phyloP scores from a whole-genome alignment of 1,140 invertebrate species.

The Drosophila watanabei region DNA sequence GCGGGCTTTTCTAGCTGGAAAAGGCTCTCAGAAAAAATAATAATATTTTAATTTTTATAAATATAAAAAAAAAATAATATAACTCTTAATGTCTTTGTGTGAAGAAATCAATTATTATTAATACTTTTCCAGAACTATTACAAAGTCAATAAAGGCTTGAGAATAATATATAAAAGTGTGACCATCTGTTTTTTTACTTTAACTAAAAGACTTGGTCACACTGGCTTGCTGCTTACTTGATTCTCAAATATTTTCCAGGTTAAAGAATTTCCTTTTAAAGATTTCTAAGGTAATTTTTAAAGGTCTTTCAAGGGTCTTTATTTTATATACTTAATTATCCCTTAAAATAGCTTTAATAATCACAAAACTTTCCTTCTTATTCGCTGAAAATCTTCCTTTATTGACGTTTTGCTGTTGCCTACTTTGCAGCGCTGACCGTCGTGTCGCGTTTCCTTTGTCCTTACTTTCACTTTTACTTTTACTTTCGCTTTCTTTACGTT shows the following conservation, averaged over 20 bases:
- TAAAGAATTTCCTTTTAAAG: neutral
- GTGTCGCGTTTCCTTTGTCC: neutral
- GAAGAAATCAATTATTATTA: too few species aligned
- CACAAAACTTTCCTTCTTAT: neutral
- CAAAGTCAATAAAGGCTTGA: too few species aligned
- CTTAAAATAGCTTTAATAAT: neutral
- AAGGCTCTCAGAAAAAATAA: neutral
- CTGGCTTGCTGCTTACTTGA: neutral
- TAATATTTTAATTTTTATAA: neutral
- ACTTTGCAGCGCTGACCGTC: conserved; percentile 13
- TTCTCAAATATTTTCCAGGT: neutral
- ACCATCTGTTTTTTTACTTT: neutral
- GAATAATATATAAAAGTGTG: neutral
- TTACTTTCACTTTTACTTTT: conserved; percentile 5
- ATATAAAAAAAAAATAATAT: too few species aligned
- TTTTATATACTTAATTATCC: neutral
- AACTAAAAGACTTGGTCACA: neutral
- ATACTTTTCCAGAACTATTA: too few species aligned
- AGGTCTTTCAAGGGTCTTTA: neutral
- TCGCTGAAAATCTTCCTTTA: neutral
- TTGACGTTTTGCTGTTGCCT: conserved; percentile 2
- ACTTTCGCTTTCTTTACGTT: conserved; percentile 42
- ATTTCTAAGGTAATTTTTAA: neutral
- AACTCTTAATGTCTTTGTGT: neutral
- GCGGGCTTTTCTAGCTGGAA: neutral